A percentile compares a stretch with the other conserved stretches of the same genome.
These are phyloP conservation scores for Zingel zingel DNA, from an alignment of 2,113 vertebrate genomes.

Conservation along the genomic window DNA sequence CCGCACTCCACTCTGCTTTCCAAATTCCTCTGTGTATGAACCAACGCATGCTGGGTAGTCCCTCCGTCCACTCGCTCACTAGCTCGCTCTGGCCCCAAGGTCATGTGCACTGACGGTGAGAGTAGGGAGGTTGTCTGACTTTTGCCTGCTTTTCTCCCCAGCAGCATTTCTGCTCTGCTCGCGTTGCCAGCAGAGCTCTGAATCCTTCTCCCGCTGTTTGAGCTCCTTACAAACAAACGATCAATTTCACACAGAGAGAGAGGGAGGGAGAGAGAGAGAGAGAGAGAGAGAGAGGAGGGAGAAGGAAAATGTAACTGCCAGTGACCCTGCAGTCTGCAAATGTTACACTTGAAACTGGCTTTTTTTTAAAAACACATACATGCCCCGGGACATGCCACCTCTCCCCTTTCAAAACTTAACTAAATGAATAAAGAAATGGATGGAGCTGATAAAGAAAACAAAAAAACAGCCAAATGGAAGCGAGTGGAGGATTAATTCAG, in stretches of 20 bases:
- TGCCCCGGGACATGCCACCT: slow-evolving; percentile 85
- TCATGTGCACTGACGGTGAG: slow-evolving; percentile 67
- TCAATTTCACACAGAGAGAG: slow-evolving; percentile 78
- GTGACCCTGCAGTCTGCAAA: slow-evolving; percentile 86
- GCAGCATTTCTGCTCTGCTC: slow-evolving; percentile 79
- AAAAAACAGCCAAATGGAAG: slow-evolving; percentile 78
- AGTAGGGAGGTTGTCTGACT: slow-evolving; percentile 78
- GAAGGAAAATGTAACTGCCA: slow-evolving; percentile 74
- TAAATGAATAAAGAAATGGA: slow-evolving; percentile 86
- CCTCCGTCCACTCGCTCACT: slow-evolving; percentile 66
- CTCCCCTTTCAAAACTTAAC: slow-evolving; percentile 83
- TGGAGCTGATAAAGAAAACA: slow-evolving; percentile 83
- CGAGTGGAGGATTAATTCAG: slow-evolving; percentile 83
- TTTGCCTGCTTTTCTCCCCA: slow-evolving; percentile 78
- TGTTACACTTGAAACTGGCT: slow-evolving; percentile 84
- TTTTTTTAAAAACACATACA: slow-evolving; percentile 54
- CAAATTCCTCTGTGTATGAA: slow-evolving; percentile 66
- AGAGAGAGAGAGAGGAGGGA: slow-evolving; percentile 48
- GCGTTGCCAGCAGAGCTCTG: slow-evolving; percentile 74
- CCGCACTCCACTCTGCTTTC: slow-evolving; percentile 63
- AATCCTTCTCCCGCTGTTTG: slow-evolving; percentile 79
- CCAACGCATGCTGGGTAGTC: slow-evolving; percentile 59
- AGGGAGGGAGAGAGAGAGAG: slow-evolving; percentile 57
- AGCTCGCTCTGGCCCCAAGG: slow-evolving; percentile 77
- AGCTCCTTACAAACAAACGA: slow-evolving; percentile 84